Conservation (phyloP, 2,797 vertebrate species). For the Pempheris klunzingeri region DNA sequence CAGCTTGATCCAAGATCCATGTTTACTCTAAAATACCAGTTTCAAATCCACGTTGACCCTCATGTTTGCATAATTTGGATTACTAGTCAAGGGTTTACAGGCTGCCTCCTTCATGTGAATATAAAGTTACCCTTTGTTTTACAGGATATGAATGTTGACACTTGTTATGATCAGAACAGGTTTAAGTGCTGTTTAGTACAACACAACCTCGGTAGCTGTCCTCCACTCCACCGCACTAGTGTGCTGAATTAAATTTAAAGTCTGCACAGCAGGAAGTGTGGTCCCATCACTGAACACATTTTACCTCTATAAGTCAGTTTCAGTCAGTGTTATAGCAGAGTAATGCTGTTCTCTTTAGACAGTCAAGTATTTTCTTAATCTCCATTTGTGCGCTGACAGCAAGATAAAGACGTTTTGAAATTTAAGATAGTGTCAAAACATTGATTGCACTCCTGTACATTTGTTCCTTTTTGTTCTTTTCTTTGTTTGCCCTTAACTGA, state of each 20-base stretch:
- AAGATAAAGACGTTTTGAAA: not conserved
- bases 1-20: not conserved
- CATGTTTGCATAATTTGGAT: not conserved
- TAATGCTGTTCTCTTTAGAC: too few relatives aligned
- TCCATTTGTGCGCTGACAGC: not conserved
- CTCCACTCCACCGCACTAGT: not conserved
- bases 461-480: not conserved
- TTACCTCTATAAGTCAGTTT: not conserved
- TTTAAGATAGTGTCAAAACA: not conserved
- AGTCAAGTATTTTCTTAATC: not conserved
- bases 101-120: constrained; percentile 3
- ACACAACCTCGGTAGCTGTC: not conserved
- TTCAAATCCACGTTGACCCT: not conserved
- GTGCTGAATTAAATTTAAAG: not conserved
- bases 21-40: not conserved
- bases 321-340: too few relatives aligned
- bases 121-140: not conserved
- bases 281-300: not conserved
- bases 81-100: not conserved
- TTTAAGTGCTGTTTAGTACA: constrained; percentile 4
- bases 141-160: constrained; percentile 19
- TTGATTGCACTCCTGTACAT: not conserved
- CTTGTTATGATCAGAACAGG: not conserved
- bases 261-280: not conserved
- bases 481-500: constrained; percentile 83